These are phyloP conservation scores for Lasioglossum marginatum DNA, from an alignment of 2,888 invertebrate species.

Conservation along the genomic window DNA sequence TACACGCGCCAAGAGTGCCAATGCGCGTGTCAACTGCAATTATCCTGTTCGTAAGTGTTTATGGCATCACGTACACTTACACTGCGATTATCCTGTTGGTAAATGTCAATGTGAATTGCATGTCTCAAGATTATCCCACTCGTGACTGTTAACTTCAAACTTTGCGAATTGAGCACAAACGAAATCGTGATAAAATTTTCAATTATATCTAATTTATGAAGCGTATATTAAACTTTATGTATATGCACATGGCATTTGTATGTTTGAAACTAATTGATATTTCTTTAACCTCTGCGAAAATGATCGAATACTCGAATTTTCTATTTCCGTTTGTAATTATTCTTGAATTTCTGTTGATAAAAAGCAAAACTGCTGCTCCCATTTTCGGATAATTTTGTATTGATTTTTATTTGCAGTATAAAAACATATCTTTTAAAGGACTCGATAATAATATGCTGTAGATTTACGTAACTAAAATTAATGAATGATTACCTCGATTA, in stretches of 20 bases:
- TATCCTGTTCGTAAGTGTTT: neutral
- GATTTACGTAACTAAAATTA: too few species aligned
- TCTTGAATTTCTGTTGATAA: too few species aligned
- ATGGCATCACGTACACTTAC: neutral
- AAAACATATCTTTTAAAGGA: too few species aligned
- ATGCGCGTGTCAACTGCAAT: neutral
- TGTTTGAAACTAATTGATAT: neutral
- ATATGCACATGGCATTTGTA: neutral
- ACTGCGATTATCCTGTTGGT: neutral
- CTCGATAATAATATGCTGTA: too few species aligned
- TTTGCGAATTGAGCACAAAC: neutral
- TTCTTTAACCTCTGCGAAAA: neutral
- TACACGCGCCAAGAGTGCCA: neutral
- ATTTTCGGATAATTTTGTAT: too few species aligned
- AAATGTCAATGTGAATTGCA: slow-evolving; percentile 1
- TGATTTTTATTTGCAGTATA: too few species aligned
- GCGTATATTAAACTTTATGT: neutral
- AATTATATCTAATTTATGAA: neutral
- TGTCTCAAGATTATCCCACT: neutral
- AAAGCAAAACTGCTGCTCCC: too few species aligned
- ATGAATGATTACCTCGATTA: too few species aligned
- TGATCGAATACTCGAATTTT: too few species aligned
- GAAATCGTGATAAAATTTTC: neutral
- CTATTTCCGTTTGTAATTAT: too few species aligned
- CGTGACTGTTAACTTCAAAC: neutral